These are phyloP conservation scores for Hemicordylus capensis DNA, from an alignment of 2,113 vertebrate genomes.

Conservation along the genomic window DNA sequence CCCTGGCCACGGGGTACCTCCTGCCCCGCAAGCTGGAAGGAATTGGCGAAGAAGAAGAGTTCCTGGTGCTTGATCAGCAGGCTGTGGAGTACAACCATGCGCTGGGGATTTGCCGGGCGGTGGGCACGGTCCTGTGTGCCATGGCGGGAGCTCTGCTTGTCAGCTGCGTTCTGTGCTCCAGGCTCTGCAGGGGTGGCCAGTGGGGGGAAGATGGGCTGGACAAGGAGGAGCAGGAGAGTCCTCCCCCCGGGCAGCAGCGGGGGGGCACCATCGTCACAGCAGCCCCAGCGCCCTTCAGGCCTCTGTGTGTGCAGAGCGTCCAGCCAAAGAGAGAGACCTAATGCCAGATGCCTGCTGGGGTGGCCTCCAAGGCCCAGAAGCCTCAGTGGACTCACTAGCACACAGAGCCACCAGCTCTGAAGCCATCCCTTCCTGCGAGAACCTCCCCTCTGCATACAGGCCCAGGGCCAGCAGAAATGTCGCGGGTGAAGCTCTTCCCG, in stretches of 20 bases:
- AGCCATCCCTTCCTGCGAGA: not conserved
- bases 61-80: constrained; percentile 64
- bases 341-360: too few relatives aligned
- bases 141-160: constrained; percentile 37
- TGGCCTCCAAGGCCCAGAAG: not conserved
- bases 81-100: constrained; percentile 62
- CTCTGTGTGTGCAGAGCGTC: constrained; percentile 38
- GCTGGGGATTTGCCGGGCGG: constrained; percentile 59
- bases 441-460: not conserved
- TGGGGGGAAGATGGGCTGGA: not conserved
- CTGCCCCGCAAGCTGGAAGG: constrained; percentile 70
- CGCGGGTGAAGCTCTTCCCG: not conserved
- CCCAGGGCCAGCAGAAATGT: not conserved
- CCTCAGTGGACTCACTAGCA: too few relatives aligned
- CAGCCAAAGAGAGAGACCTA: constrained; percentile 61
- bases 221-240: constrained; percentile 29
- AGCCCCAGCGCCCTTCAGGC: constrained; percentile 20
- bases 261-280: not conserved
- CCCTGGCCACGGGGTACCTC: constrained; percentile 58
- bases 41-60: constrained; percentile 58
- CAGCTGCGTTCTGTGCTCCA: constrained; percentile 50
- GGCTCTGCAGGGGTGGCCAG: not conserved
- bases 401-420: not conserved
- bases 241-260: not conserved
- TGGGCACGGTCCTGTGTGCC: constrained; percentile 49